Evolutionary conservation across 2,888 invertebrate species (phyloP), one percentile per base, ranked within the genome.

Genomic region (Yponomeuta evonymella): DNA sequence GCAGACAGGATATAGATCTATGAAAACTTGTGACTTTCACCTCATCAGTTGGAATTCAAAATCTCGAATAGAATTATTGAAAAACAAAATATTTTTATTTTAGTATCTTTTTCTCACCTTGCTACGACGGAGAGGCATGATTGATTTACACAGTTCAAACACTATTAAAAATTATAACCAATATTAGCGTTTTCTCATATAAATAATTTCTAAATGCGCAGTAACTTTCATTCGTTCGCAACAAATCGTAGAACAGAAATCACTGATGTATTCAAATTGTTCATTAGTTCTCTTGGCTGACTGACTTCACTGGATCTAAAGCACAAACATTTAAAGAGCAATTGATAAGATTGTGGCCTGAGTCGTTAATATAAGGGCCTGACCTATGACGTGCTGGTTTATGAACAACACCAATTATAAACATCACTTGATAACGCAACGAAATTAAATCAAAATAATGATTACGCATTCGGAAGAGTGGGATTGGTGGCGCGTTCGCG

Each of bases 251-350:
- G 5, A 70, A 66, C 67, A 69, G 72, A 64, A 64, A 67, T 70
- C 71, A 71, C 70, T 72, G 68, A 73, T 62, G 74, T 73, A 66
- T 51, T 71, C 12, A 36, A 43, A 69, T 66, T 33, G 68, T 68
- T 68, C 15, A 65, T 65, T 65, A 67, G 77, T 84, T 82, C 85
- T 84, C 77, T 77, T 81, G 83, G 84, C 87, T 83, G 87, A 92
- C 91, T 91, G 90, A 88, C 88, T 90, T 83, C 81, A 84, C 81
- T 84, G 81, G 81, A 83, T 84, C 86, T 79, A 84, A 85, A 86
- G 86, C 90, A 87, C 88, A 89, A 88, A 89, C 88, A 91, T 92
- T 87, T 91, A 91, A 90, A 89, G 84, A 81, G 83, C 81, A 81
- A 79, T 81, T 78, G 92, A 91, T 92, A 89, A 91, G 90, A 90